Evolutionary conservation across 2,113 vertebrate genomes (phyloP).

Genomic region (Amphilophus citrinellus): DNA sequence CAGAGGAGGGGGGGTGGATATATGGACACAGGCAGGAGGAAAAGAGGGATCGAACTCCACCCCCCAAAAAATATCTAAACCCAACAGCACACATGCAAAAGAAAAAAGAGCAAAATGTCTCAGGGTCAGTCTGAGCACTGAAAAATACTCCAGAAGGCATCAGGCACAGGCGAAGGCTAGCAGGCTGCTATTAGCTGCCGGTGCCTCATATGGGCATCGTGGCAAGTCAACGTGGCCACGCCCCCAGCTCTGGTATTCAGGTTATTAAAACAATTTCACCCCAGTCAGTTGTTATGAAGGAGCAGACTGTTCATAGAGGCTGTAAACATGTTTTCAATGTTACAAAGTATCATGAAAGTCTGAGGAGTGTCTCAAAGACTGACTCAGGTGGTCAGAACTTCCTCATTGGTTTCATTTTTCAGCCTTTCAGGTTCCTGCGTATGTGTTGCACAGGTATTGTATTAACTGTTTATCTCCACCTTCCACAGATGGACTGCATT

Average conservation of each 20-base stretch:
- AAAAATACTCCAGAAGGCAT: not conserved
- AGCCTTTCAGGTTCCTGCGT: not conserved
- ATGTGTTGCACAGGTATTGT: not conserved
- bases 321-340: not conserved
- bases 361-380: rapidly evolving
- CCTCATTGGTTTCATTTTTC: not conserved
- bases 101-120: not conserved
- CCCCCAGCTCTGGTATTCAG: rapidly evolving
- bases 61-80: no score
- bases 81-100: not conserved
- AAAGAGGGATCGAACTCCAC: not conserved
- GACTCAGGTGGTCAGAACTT: not conserved
- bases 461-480: not conserved
- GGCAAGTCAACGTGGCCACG: not conserved
- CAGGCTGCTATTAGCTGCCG: not conserved
- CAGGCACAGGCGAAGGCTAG: not conserved
- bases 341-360: not conserved
- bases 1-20: not conserved
- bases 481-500: conserved; percentile 81
- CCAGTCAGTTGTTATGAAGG: no score
- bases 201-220: not conserved
- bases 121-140: not conserved
- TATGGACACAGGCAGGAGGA: not conserved
- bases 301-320: no score
- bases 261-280: not conserved